phyloP scores from a whole-genome alignment of 1,140 invertebrate genomes.

The Antheraea pernyi region DNA sequence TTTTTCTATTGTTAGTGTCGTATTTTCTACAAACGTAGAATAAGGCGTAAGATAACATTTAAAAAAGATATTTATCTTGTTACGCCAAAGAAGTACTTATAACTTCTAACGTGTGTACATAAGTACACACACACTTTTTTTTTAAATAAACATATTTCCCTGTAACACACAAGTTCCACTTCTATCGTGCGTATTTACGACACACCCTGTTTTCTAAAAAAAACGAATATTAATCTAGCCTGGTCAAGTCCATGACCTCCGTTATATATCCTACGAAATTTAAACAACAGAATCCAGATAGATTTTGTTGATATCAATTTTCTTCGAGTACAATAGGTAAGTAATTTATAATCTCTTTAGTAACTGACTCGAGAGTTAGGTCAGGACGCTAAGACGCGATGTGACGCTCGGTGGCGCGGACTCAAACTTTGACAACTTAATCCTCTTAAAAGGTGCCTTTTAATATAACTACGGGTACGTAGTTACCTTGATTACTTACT shows the following conservation, averaged over 20 bases:
- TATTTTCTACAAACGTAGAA: too few species aligned
- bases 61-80: too few species aligned
- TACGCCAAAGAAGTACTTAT: too few species aligned
- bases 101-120: too few species aligned
- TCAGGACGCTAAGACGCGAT: neutral
- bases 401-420: conserved; percentile 5
- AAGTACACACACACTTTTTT: too few species aligned
- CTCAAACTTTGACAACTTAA: conserved; percentile 33
- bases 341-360: conserved; percentile 27
- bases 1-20: too few species aligned
- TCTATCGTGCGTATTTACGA: too few species aligned
- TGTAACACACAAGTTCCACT: too few species aligned
- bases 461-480: conserved; percentile 26
- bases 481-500: conserved; percentile 19
- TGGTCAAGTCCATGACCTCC: neutral
- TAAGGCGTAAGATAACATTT: too few species aligned
- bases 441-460: conserved; percentile 33
- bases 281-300: neutral
- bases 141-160: too few species aligned
- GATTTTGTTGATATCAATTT: conserved; percentile 14
- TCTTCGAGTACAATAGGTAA: conserved; percentile 19
- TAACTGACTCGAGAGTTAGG: neutral
- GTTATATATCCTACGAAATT: neutral
- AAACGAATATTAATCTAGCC: too few species aligned
- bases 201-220: too few species aligned